phyloP scores from a whole-genome alignment of 1,140 invertebrate genomes.

The Aphaenogaster rudis region DNA sequence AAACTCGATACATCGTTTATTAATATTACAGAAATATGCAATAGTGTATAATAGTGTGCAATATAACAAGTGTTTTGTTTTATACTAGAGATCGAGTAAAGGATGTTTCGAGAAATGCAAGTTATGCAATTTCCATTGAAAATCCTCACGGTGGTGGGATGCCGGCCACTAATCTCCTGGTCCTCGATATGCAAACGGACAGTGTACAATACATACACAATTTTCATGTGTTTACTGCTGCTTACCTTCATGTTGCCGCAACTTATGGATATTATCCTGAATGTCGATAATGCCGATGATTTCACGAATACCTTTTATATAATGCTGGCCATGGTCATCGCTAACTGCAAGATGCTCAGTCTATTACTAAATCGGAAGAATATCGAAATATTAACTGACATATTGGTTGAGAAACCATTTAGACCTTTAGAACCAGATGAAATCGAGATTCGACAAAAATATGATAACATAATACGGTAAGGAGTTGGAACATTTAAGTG shows the following conservation, averaged over 20 bases:
- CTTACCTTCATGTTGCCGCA: constrained; percentile 58
- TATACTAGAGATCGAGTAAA: neutral
- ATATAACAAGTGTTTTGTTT: neutral
- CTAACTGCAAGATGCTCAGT: constrained; percentile 59
- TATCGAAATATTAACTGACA: constrained; percentile 44
- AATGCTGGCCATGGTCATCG: constrained; percentile 40
- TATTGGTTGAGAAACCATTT: constrained; percentile 44
- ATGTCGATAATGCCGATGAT: constrained; percentile 44
- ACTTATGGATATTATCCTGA: constrained; percentile 58
- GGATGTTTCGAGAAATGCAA: constrained; percentile 12
- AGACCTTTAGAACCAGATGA: constrained; percentile 58
- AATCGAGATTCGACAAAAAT: constrained; percentile 58
- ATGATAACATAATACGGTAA: constrained; percentile 65
- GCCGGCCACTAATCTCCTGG: constrained; percentile 37
- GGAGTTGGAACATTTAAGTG: neutral
- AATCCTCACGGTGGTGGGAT: constrained; percentile 57
- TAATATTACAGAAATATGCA: neutral
- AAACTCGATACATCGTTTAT: neutral
- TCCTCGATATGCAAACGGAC: neutral
- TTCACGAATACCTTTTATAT: constrained; percentile 65
- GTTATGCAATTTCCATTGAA: constrained; percentile 58
- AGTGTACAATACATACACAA: constrained; percentile 31
- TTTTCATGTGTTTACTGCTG: neutral
- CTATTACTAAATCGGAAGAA: constrained; percentile 45
- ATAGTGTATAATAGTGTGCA: neutral